A percentile compares a stretch with the other conserved stretches of the same genome.
These are phyloP conservation scores for Dendrolimus pini DNA, from an alignment of 2,888 invertebrate genomes.

Conservation along the genomic window DNA sequence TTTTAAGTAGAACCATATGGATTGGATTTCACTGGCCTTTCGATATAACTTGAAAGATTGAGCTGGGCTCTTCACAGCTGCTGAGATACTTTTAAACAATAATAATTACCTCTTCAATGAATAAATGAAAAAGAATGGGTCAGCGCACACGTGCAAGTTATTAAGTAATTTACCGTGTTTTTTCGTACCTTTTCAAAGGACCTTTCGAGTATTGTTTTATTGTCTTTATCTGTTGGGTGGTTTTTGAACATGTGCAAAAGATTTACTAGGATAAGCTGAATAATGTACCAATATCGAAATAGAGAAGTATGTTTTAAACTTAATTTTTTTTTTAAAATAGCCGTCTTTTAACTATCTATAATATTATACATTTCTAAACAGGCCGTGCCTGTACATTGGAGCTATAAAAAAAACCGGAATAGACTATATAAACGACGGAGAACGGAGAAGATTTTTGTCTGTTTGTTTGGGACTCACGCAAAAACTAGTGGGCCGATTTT, in stretches of 20 bases:
- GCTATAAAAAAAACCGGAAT: too few relatives aligned
- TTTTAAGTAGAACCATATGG: too few relatives aligned
- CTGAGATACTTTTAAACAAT: slow-evolving; percentile 10
- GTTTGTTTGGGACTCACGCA: too few relatives aligned
- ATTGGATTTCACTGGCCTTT: too few relatives aligned
- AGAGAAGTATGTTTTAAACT: neutral
- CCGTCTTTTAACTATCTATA: neutral
- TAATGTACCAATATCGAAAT: neutral
- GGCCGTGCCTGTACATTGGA: too few relatives aligned
- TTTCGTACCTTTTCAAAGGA: slow-evolving; percentile 49
- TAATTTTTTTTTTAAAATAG: neutral
- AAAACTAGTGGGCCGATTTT: too few relatives aligned
- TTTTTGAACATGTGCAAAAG: slow-evolving; percentile 53
- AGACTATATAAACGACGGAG: too few relatives aligned
- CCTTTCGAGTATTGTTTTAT: slow-evolving; percentile 20
- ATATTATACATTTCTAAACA: too few relatives aligned
- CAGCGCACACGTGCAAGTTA: slow-evolving; percentile 56
- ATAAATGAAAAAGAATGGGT: slow-evolving; percentile 28
- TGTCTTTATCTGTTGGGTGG: slow-evolving; percentile 36
- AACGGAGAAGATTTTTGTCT: too few relatives aligned
- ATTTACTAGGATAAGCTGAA: slow-evolving; percentile 12
- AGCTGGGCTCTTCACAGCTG: neutral
- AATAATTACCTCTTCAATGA: slow-evolving; percentile 11
- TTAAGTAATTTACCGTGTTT: slow-evolving; percentile 36
- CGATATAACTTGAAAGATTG: too few relatives aligned